phyloP scores from a whole-genome alignment of 2,113 vertebrate genomes.

The Accipiter virgatus region DNA sequence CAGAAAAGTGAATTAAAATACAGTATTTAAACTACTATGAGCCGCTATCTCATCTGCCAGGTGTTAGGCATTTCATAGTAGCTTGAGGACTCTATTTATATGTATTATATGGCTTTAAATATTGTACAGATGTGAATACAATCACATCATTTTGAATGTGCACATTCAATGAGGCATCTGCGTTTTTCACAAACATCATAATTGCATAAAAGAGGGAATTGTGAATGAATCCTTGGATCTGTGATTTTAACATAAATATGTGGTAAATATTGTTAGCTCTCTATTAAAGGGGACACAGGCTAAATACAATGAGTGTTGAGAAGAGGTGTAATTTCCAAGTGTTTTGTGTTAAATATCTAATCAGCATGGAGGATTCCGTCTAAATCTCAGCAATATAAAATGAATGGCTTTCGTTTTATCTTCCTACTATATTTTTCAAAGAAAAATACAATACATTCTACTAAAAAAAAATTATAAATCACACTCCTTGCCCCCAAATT shows the following conservation, averaged over 20 bases:
- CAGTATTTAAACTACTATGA: constrained; percentile 64
- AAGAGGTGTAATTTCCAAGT: constrained; percentile 35
- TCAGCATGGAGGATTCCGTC: background rate
- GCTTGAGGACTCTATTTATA: constrained; percentile 56
- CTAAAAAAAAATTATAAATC: background rate
- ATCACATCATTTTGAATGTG: constrained; percentile 5
- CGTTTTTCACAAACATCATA: constrained; percentile 12
- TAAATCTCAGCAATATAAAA: background rate
- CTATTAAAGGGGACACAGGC: background rate
- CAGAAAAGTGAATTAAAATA: constrained; percentile 73
- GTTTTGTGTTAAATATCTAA: constrained; percentile 40
- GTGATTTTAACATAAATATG: constrained; percentile 54
- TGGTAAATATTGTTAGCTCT: constrained; percentile 57
- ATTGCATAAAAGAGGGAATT: constrained; percentile 20
- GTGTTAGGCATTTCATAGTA: constrained; percentile 64
- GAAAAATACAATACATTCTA: background rate
- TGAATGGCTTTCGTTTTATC: background rate
- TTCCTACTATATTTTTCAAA: background rate
- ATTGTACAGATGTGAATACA: constrained; percentile 58
- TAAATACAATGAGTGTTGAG: constrained; percentile 22
- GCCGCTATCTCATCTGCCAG: constrained; percentile 66
- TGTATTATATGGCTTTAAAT: constrained; percentile 67
- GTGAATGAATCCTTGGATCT: constrained; percentile 26
- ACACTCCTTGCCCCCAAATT: background rate
- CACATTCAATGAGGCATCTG: constrained; percentile 39